Evolutionary conservation across 2,797 vertebrate species (phyloP), one percentile per base, ranked within the genome.

Genomic region (Pteropus rufus): DNA sequence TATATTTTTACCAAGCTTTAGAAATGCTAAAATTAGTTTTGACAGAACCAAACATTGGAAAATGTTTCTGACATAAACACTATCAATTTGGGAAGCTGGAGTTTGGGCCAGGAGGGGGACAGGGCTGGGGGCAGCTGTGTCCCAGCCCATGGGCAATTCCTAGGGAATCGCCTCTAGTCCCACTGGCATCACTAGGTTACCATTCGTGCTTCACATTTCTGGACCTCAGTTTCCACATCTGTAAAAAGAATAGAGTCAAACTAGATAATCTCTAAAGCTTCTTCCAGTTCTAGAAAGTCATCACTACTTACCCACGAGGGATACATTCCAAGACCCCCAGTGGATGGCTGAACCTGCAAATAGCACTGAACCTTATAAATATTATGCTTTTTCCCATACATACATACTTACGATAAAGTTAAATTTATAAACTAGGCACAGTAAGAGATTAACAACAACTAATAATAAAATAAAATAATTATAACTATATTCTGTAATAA

Each of bases 11-110:
- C 98, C 97, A 95, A 96, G 98, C 98, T 98, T 99, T 98, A 98
- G 98, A 99, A 99, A 98, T 98, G 98, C 98, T 98, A 98, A 98
- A 98, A 99, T 99, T 98, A 98, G 98, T 98, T 98, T 96, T 98
- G 98, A 99, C 98, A 98, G 98, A 98, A 97, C 98, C 98, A 98
- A 98, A 98, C 95, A 85, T 98, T 98, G 98, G 98, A 98, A 98
- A 98, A 97, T 98, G 98, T 97, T 98, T 97, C 96, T 97, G 97
- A 98, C 94, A 96, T 98, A 98, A 99, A 98, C 97, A 98, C 88
- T 94, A 97, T 98, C 98, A 97, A 98, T 98, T 98, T 97, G 96
- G 97, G 91, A 97, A 97, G 96, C 82, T 77, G 94, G 97, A 94
- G 95, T 95, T 97, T 96, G 91, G 98, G 96, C 96, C 96, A 65